Evolutionary conservation across 1,140 invertebrate genomes (phyloP), one percentile per base, ranked within the genome.

Genomic region (Diploscapter pachys): DNA sequence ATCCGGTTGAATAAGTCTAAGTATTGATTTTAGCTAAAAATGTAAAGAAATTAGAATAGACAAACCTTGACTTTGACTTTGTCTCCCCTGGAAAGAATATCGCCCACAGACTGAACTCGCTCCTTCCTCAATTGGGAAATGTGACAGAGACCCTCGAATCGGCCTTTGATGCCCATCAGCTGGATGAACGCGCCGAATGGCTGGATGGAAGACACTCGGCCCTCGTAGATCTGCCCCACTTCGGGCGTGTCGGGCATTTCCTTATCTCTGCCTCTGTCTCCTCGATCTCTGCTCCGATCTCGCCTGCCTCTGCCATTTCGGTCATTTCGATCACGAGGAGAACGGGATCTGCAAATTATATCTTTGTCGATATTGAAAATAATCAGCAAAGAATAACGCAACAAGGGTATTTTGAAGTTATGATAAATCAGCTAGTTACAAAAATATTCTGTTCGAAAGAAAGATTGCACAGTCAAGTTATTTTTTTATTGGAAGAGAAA

Each of bases 181-280:
- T 95, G 93, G 1, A 98, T 93, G 88, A 99, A 99, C 87, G 95
- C 98, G 3, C 96, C 97, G 88, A 98, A 99, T 55, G 92, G 91
- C 52, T 97, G 93, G 77, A 98, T 93, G 82, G 95, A 98, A 4
- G 93, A 93, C 0, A 99, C 93, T 88, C 93, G 92, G 0, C 95
- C 96, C 79, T 90, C 89, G 85, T 98, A 98, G 81, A 98, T 95
- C 89, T 93, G 80, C n/a, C 76, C 76, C 11, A 89, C 79, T 83
- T 89, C 88, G 31, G 88, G 87, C 73, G 89, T 86, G 11, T 86
- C 77, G 0, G 85, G 83, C 4, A 88, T 77, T 31, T 31, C 31
- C 31, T 31, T 31, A 3, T 76, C 69, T 8, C 71, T 71, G 13
- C 70, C 55, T 11, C 61, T 55, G 4, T 76, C 84, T 72, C 85